These are phyloP conservation scores for Ips typographus DNA, from an alignment of 1,140 invertebrate species.

Conservation along the genomic window DNA sequence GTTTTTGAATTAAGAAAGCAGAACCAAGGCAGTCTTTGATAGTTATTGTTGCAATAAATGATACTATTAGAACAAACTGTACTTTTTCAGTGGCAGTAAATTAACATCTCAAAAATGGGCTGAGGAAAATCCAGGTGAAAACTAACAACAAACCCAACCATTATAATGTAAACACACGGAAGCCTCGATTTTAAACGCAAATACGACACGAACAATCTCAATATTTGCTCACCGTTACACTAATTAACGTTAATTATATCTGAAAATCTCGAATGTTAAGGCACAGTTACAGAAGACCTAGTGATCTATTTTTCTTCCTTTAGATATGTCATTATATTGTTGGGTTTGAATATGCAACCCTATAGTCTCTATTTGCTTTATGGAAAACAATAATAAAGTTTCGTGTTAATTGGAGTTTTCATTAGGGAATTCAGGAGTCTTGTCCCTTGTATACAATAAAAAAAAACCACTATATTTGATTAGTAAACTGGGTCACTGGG, in stretches of 20 bases:
- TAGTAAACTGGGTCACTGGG: too few relatives aligned
- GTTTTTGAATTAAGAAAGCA: conserved; percentile 4
- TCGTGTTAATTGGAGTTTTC: too few relatives aligned
- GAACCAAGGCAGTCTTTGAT: neutral
- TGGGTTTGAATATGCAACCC: too few relatives aligned
- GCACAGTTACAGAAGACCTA: neutral
- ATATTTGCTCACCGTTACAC: conserved; percentile 1
- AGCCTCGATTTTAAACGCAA: conserved; percentile 3
- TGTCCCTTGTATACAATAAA: too few relatives aligned
- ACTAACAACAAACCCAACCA: too few relatives aligned
- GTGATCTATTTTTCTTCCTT: neutral
- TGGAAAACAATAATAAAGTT: too few relatives aligned
- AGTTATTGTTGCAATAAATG: neutral
- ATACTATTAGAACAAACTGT: too few relatives aligned
- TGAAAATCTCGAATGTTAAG: neutral
- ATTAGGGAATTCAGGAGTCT: too few relatives aligned
- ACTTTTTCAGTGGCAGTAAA: neutral
- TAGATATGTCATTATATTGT: too few relatives aligned
- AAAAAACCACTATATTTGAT: too few relatives aligned
- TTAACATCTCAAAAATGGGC: neutral
- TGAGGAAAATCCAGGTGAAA: too few relatives aligned
- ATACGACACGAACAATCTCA: conserved; percentile 3
- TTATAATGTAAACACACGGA: neutral
- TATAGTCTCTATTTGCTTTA: too few relatives aligned
- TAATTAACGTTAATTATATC: conserved; percentile 9